A percentile compares a stretch with the other conserved stretches of the same genome.
Conservation (phyloP, 2,888 invertebrate species). For the Macrosiphum euphorbiae region DNA sequence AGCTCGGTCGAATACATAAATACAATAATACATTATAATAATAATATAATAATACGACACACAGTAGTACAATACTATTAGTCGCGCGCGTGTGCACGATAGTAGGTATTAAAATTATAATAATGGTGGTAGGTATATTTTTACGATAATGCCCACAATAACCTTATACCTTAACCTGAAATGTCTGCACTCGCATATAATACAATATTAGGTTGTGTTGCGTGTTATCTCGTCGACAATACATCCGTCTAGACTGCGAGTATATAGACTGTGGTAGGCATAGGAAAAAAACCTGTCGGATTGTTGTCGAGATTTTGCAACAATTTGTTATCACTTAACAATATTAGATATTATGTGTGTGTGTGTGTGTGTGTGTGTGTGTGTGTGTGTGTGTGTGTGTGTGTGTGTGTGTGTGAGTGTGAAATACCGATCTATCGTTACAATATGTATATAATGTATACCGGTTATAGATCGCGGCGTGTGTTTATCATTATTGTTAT, state of each 20-base stretch:
- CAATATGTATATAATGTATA: neutral
- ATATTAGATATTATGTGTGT: neutral
- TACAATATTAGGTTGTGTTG: neutral
- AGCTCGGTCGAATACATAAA: neutral
- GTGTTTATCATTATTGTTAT: neutral
- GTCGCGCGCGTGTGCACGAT: neutral
- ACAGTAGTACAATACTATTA: neutral
- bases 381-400: too few species aligned
- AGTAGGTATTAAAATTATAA: neutral
- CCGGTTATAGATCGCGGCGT: neutral
- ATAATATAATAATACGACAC: neutral
- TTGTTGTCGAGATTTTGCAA: neutral
- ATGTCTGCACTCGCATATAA: neutral
- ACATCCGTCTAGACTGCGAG: neutral
- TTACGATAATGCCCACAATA: neutral
- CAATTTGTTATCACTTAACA: neutral
- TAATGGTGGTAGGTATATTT: neutral
- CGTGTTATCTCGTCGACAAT: neutral
- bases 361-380: too few species aligned
- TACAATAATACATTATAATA: neutral
- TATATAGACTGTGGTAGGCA: neutral
- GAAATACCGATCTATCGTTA: too few species aligned
- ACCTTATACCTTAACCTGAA: neutral
- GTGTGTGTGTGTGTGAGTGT: too few species aligned
- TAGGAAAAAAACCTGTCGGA: neutral